A percentile compares a stretch with the other conserved stretches of the same genome.
Evolutionary conservation across 2,888 invertebrate species (phyloP).

Genomic region (Hydroisotoma schaefferi): DNA sequence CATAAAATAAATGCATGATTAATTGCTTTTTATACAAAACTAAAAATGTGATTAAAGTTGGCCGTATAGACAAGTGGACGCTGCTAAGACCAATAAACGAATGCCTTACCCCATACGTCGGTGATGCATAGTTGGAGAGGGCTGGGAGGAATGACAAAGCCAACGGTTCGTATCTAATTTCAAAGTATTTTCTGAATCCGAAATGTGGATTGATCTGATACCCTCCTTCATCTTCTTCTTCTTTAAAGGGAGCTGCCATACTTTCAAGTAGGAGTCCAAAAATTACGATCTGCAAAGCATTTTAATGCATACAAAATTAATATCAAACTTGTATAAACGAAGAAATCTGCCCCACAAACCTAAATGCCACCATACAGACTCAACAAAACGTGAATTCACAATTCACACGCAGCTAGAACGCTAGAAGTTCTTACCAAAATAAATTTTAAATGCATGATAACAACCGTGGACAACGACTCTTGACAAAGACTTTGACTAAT

Average conservation of each 20-base stretch:
- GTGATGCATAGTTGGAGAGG: not conserved
- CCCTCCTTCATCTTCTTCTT: slow-evolving; percentile 21
- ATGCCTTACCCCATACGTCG: not conserved
- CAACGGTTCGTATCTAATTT: slow-evolving; percentile 46
- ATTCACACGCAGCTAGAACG: no score
- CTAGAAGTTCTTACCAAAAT: no score
- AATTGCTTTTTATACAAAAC: not conserved
- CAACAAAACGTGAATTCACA: no score
- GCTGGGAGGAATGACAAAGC: slow-evolving; percentile 31
- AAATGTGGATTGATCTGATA: slow-evolving; percentile 43
- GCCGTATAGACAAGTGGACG: not conserved
- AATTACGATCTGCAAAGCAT: not conserved
- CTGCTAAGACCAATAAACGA: not conserved
- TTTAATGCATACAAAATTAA: no score
- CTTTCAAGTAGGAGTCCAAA: not conserved
- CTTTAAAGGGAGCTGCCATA: slow-evolving; percentile 6
- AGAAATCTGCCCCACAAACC: no score
- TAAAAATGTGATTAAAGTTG: not conserved
- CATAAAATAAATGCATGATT: not conserved
- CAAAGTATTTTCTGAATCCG: slow-evolving; percentile 46
- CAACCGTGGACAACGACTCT: no score
- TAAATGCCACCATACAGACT: no score
- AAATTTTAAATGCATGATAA: no score
- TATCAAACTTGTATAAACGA: no score
- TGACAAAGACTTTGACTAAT: no score